Evolutionary conservation across 2,113 vertebrate species (phyloP), one percentile per base, ranked within the genome.

Genomic region (Anas platyrhynchos): DNA sequence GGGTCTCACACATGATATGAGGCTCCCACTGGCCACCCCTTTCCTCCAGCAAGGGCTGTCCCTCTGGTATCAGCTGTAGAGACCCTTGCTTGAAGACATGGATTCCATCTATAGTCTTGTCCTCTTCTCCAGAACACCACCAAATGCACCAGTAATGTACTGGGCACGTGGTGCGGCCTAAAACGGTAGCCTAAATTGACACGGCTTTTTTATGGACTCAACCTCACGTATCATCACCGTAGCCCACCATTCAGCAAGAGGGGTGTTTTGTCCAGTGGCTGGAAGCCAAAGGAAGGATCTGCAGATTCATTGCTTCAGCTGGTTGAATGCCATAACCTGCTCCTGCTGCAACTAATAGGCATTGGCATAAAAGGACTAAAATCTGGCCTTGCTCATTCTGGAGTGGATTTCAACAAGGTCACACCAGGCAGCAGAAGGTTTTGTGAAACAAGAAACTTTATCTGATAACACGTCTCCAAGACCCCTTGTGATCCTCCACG

Each of bases 1-100:
- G 78, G 18, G n/a, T 36, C 20, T 52, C 16, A 48, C 48, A 18
- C 18, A 1, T 7, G 7, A 13, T 2, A 25, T 0, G 2, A 50
- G 38, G 11, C 46, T 67, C 10, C 75, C 32, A 34, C 11, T 2
- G 7, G 54, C 34, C 43, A 18, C 13, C 41, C 21, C 13, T 48
- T 32, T 61, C 55, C 61, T 71, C 17, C 18, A 58, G 5, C 0
- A 1, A 62, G 11, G 23, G 15, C 8, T 55, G 58, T 62, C 68
- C 29, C 46, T 54, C 34, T 41, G 43, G 26, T 48, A 27, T 52
- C n/a, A 81, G 31, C 59, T 50, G n/a, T n/a, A n/a, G n/a, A n/a
- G 36, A 16, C 15, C 31, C 34, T 68, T 56, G 61, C 66, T 67
- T 69, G 80, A 71, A 88, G 68, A 31, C 9, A 6, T 54, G 27